These are phyloP conservation scores for Calyptomena viridis DNA, from an alignment of 2,113 vertebrate species.

Conservation along the genomic window DNA sequence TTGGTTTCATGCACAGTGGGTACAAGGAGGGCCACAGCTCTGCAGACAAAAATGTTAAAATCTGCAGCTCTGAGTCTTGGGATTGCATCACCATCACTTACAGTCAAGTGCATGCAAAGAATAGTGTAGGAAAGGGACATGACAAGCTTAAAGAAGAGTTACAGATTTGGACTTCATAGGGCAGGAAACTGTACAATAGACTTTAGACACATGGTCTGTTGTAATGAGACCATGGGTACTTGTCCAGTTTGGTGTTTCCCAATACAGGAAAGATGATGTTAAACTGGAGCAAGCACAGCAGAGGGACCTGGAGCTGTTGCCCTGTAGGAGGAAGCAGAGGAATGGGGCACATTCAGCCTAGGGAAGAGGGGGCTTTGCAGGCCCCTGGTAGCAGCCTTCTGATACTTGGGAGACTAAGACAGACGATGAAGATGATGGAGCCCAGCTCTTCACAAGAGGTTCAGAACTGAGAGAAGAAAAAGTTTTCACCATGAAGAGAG, in stretches of 20 bases:
- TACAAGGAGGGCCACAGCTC: background rate
- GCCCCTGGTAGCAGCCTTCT: background rate
- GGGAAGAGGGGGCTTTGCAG: background rate
- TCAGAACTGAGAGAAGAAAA: background rate
- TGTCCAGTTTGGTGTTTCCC: background rate
- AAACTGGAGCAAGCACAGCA: background rate
- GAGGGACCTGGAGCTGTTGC: background rate
- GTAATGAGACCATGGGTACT: fast-evolving
- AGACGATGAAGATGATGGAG: background rate
- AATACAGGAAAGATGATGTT: background rate
- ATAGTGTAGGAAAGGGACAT: background rate
- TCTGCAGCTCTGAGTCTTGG: background rate
- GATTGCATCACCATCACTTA: background rate
- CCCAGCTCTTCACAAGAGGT: background rate
- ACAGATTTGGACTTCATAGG: background rate
- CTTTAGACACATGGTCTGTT: background rate
- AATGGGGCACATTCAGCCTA: background rate
- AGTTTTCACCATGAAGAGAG: background rate
- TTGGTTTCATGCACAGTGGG: background rate
- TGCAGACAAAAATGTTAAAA: background rate
- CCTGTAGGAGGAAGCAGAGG: background rate
- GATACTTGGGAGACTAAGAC: background rate
- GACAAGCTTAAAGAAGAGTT: background rate
- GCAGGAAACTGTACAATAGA: background rate
- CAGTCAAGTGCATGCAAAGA: background rate